Conservation (phyloP, 2,888 invertebrate species). For the Heliconius aoede region DNA sequence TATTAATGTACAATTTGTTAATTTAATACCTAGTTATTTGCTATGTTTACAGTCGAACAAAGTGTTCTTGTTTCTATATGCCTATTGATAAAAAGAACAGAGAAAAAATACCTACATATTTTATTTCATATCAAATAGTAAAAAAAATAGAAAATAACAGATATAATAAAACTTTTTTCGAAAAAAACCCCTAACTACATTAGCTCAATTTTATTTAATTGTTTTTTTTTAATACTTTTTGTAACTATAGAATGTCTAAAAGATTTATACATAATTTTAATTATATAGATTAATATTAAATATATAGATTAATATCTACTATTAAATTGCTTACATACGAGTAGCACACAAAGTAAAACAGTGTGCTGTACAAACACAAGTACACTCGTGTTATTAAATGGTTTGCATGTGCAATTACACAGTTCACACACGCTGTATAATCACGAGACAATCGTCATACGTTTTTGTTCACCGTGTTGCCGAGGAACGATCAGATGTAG, state of each 20-base stretch:
- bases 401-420: conserved; percentile 16
- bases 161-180: too few relatives aligned
- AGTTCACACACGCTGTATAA: conserved; percentile 2
- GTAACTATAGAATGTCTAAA: too few relatives aligned
- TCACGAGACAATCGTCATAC: conserved; percentile 2
- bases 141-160: neutral
- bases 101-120: neutral
- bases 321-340: neutral
- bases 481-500: conserved; percentile 39
- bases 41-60: neutral
- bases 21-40: neutral
- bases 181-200: too few relatives aligned
- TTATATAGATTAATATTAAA: too few relatives aligned
- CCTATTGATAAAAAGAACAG: neutral
- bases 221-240: too few relatives aligned
- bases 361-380: neutral
- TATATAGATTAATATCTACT: neutral
- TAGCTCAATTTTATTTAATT: too few relatives aligned
- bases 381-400: conserved; percentile 5
- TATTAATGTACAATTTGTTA: neutral
- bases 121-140: neutral
- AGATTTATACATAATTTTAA: too few relatives aligned
- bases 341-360: conserved; percentile 13
- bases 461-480: conserved; percentile 2
- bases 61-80: neutral